Evolutionary conservation across 2,888 invertebrate species (phyloP), one percentile per base, ranked within the genome.

Genomic region (Lasioglossum figueresi): DNA sequence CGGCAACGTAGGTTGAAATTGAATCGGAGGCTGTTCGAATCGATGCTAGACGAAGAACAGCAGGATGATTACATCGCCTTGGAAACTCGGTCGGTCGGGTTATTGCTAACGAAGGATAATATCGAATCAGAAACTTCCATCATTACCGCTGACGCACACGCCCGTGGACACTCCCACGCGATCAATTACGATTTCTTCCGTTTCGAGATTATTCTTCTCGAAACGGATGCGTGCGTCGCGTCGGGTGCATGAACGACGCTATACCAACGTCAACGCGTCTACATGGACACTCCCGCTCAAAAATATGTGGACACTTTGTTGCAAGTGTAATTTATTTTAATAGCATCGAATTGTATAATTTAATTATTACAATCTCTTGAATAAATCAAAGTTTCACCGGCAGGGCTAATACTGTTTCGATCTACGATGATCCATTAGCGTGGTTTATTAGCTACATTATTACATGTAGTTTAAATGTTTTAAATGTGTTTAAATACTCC

Each of bases 61-160:
- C 31, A 63, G 63, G 16, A 48, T 34, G 19, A 27, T 19, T n/a
- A 6, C 40, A 75, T 80, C 31, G 59, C 80, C 80, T 82, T 80
- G 75, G 80, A 59, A 63, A 71, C 52, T 56, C 71, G 70, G 16
- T 56, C 71, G 70, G 16, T 45, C 37, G 75, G 37, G 59, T 75
- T 71, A 80, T 79, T 70, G 63, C 45, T 3, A 23, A 66, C 79
- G 27, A 68, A 27, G 37, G 45, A 37, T 23, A 72, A 66, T 27
- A 56, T 68, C 68, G 70, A 82, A 75, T 80, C 48, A 48, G 75
- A 59, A 82, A 31, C 70, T 70, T 23, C 63, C 16, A 48, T 37
- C 43, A 56, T 78, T 63, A n/a, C 34, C 23, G 45, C 59, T 63
- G 72, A 72, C 63, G 48, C 16, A 37, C 31, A 1, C 43, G 43